Conservation (phyloP, 1,140 invertebrate genomes). For the Sitophilus oryzae region DNA sequence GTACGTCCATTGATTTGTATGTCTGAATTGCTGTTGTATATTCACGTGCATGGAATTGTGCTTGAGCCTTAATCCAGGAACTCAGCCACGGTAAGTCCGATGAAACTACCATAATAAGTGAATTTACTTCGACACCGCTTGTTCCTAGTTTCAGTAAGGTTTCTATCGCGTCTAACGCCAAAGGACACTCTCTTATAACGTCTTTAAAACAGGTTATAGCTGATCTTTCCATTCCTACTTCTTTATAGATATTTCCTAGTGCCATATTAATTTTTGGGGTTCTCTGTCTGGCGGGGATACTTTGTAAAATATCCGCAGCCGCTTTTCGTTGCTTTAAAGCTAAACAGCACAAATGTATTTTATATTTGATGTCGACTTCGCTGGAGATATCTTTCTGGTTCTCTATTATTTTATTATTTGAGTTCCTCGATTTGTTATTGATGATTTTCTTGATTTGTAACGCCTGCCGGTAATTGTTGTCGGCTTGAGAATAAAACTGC, state of each 20-base stretch:
- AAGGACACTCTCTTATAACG: conserved; percentile 62
- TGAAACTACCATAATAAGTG: conserved; percentile 56
- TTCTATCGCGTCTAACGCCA: conserved; percentile 65
- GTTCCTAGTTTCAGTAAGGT: conserved; percentile 63
- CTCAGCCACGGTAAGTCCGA: conserved; percentile 55
- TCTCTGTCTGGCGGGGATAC: conserved; percentile 56
- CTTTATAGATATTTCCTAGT: conserved; percentile 66
- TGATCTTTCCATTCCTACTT: conserved; percentile 64
- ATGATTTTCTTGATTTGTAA: conserved; percentile 64
- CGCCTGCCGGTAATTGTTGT: conserved; percentile 61
- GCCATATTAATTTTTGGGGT: conserved; percentile 59
- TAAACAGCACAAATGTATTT: conserved; percentile 64
- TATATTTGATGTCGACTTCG: conserved; percentile 72
- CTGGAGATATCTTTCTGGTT: conserved; percentile 45
- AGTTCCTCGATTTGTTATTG: conserved; percentile 52
- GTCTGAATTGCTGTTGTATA: conserved; percentile 56
- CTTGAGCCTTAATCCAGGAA: conserved; percentile 64
- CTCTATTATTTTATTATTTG: conserved; percentile 30
- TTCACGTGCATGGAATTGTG: conserved; percentile 58
- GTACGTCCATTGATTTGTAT: conserved; percentile 57
- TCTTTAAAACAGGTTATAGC: conserved; percentile 75
- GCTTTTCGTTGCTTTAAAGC: conserved; percentile 58
- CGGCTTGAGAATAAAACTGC: conserved; percentile 61
- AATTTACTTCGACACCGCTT: conserved; percentile 64
- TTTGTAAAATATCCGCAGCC: conserved; percentile 65